Percentiles rank a stretch among this genome's conserved stretches.
These are phyloP conservation scores for Lycaena phlaeas DNA, from an alignment of 2,888 invertebrate species.

Conservation along the genomic window DNA sequence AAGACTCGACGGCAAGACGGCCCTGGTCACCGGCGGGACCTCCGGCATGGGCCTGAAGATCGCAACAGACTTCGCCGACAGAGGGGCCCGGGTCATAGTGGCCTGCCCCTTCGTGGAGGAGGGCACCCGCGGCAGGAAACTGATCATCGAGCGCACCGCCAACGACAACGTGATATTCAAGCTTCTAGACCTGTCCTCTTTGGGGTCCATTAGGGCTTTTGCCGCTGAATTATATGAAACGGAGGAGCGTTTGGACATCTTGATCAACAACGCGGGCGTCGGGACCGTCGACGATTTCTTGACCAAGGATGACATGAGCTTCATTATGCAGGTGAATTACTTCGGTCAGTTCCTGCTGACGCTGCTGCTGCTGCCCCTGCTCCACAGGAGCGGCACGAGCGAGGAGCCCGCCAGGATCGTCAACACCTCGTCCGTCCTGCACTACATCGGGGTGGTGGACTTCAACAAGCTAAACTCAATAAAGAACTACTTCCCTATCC, in stretches of 20 bases:
- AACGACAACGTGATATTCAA: conserved; percentile 80
- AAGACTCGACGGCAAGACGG: conserved; percentile 46
- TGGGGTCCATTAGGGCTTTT: conserved; percentile 85
- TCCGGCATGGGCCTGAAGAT: conserved; percentile 55
- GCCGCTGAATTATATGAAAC: conserved; percentile 81
- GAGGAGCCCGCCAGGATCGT: conserved; percentile 82
- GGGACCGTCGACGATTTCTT: conserved; percentile 72
- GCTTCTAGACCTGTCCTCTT: conserved; percentile 81
- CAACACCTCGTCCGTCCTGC: conserved; percentile 83
- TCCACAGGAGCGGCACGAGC: conserved; percentile 68
- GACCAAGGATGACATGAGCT: conserved; percentile 87
- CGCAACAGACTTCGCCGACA: conserved; percentile 47
- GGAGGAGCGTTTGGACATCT: conserved; percentile 81
- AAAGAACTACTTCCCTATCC: conserved; percentile 56
- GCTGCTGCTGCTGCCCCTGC: conserved; percentile 85
- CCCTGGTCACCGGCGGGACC: conserved; percentile 55
- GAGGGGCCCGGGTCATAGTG: conserved; percentile 54
- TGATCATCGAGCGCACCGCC: conserved; percentile 76
- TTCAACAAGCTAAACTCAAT: conserved; percentile 78
- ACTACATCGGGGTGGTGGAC: conserved; percentile 78
- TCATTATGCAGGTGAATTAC: conserved; percentile 94
- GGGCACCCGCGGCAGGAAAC: conserved; percentile 60
- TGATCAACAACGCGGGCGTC: conserved; percentile 93
- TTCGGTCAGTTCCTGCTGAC: conserved; percentile 94
- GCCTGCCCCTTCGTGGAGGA: conserved; percentile 55